Evolutionary conservation across 2,113 vertebrate genomes (phyloP).

Genomic region (Anas platyrhynchos): DNA sequence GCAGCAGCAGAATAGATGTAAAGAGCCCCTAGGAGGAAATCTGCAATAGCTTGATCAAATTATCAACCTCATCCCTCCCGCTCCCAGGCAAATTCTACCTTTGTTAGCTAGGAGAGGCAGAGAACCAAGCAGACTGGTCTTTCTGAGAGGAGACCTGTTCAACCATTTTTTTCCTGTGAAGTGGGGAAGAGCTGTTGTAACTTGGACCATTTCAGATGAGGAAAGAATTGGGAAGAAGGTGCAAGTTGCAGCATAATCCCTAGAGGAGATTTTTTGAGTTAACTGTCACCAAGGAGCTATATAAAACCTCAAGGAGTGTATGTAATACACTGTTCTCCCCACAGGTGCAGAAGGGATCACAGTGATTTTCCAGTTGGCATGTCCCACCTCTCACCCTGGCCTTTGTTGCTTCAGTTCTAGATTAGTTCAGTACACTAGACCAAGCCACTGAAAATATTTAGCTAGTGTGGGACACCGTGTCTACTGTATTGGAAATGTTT

Average conservation of each 20-base stretch:
- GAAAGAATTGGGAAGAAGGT: background rate
- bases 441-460: background rate
- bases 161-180: background rate
- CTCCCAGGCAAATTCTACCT: background rate
- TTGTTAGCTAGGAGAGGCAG: background rate
- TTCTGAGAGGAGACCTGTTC: background rate
- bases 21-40: background rate
- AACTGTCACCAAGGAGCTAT: background rate
- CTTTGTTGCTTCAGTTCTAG: background rate
- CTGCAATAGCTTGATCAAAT: background rate
- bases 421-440: background rate
- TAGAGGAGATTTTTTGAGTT: background rate
- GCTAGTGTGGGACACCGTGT: background rate
- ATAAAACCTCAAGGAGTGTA: background rate
- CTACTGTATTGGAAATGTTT: background rate
- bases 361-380: background rate
- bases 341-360: background rate
- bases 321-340: background rate
- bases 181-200: background rate
- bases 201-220: background rate
- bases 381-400: background rate
- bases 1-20: background rate
- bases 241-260: background rate
- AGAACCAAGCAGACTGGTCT: background rate
- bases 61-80: background rate